phyloP scores from a whole-genome alignment of 2,888 invertebrate species.

The Sclerodermus sp. region DNA sequence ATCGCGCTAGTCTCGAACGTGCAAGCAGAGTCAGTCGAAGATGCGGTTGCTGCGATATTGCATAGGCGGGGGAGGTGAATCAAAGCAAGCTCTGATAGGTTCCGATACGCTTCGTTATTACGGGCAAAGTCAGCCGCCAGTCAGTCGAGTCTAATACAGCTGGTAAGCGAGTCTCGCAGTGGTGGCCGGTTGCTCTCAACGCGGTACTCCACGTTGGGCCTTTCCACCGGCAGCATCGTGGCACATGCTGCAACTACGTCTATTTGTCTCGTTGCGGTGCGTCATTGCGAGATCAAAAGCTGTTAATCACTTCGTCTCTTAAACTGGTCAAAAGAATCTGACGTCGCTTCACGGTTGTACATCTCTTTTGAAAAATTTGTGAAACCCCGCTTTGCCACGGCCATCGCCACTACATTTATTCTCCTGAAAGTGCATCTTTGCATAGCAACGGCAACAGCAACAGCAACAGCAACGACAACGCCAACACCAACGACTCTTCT shows the following conservation, averaged over 20 bases:
- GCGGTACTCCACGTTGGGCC: constrained; percentile 36
- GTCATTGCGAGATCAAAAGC: too few relatives aligned
- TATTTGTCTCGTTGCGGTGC: background rate
- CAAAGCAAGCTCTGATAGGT: constrained; percentile 32
- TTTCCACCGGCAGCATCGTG: constrained; percentile 33
- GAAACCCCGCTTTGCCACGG: too few relatives aligned
- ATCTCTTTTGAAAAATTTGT: too few relatives aligned
- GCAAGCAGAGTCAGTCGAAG: constrained; percentile 21
- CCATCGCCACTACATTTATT: too few relatives aligned
- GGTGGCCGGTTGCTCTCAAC: constrained; percentile 14
- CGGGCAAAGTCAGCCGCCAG: constrained; percentile 22
- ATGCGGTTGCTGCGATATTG: background rate
- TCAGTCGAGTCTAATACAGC: constrained; percentile 29
- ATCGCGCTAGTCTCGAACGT: too few relatives aligned
- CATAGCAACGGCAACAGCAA: too few relatives aligned
- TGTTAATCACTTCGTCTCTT: too few relatives aligned
- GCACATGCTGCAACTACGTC: constrained; percentile 10
- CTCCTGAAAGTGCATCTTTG: too few relatives aligned
- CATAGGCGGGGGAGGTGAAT: constrained; percentile 12
- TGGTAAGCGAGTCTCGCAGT: constrained; percentile 22
- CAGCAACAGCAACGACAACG: too few relatives aligned
- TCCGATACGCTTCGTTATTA: constrained; percentile 35
- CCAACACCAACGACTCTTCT: too few relatives aligned
- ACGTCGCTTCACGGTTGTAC: too few relatives aligned
- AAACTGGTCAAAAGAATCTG: too few relatives aligned